These are phyloP conservation scores for Carabus problematicus DNA, from an alignment of 2,888 invertebrate species.

Conservation along the genomic window DNA sequence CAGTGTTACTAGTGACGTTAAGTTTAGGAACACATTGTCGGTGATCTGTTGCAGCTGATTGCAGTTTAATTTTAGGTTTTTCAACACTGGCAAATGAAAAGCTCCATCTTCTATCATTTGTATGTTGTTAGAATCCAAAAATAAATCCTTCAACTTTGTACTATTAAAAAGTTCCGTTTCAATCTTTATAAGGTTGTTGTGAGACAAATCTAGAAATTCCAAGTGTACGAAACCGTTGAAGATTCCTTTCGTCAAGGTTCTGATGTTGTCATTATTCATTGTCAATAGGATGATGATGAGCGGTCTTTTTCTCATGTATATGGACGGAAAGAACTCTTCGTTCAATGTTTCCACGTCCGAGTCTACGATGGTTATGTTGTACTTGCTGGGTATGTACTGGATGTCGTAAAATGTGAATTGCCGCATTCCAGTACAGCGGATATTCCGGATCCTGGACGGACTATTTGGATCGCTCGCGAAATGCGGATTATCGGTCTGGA, in stretches of 20 bases:
- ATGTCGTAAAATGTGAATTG: slow-evolving; percentile 35
- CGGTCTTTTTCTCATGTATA: slow-evolving; percentile 13
- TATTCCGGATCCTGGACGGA: slow-evolving; percentile 8
- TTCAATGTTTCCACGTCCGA: slow-evolving; percentile 16
- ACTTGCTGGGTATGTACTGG: background rate
- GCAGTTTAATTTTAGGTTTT: slow-evolving; percentile 22
- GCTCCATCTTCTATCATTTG: slow-evolving; percentile 24
- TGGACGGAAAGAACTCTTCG: slow-evolving; percentile 30
- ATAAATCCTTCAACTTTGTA: slow-evolving; percentile 1
- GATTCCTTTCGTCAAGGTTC: slow-evolving; percentile 12
- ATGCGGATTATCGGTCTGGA: slow-evolving; percentile 12
- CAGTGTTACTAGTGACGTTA: slow-evolving; percentile 26
- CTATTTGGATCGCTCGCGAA: background rate
- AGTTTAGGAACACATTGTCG: slow-evolving; percentile 14
- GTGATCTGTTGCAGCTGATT: slow-evolving; percentile 25
- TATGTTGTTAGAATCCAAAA: slow-evolving; percentile 27
- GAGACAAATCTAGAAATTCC: slow-evolving; percentile 18
- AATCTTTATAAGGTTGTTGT: slow-evolving; percentile 20
- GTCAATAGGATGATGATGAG: slow-evolving; percentile 21
- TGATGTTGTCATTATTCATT: slow-evolving; percentile 10
- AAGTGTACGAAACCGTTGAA: slow-evolving; percentile 30
- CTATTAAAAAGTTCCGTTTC: slow-evolving; percentile 17
- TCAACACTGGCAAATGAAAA: slow-evolving; percentile 14
- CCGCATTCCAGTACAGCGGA: slow-evolving; percentile 23
- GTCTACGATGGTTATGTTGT: slow-evolving; percentile 29